A percentile compares a stretch with the other conserved stretches of the same genome.
Evolutionary conservation across 1,140 invertebrate genomes (phyloP).

Genomic region (Polyergus mexicanus): DNA sequence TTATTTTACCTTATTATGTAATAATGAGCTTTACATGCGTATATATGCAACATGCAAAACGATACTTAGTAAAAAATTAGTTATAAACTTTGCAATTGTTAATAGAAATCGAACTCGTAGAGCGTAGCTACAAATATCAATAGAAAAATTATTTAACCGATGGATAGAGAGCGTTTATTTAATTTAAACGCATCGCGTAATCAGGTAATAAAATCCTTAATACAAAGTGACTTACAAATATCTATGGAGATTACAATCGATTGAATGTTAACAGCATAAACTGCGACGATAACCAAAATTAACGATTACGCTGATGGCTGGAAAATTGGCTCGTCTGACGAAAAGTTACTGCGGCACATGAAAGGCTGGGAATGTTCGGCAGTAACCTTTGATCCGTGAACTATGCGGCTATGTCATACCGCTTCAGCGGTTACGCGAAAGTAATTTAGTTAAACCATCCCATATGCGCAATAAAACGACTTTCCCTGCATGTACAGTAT

Average conservation of each 20-base stretch:
- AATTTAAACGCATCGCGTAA: constrained; percentile 24
- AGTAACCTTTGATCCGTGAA: constrained; percentile 75
- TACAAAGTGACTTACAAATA: constrained; percentile 26
- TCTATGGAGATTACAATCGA: constrained; percentile 50
- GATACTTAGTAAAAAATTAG: constrained; percentile 11
- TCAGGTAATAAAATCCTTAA: constrained; percentile 16
- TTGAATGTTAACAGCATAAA: constrained; percentile 57
- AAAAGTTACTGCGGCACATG: constrained; percentile 64
- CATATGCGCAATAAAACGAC: constrained; percentile 73
- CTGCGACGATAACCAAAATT: constrained; percentile 47
- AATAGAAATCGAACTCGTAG: neutral
- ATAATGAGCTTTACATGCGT: neutral
- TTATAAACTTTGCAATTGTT: neutral
- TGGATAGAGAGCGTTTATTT: neutral
- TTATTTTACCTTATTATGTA: neutral
- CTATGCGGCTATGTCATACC: constrained; percentile 75
- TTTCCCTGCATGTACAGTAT: constrained; percentile 54
- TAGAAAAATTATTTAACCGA: neutral
- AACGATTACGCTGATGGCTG: constrained; percentile 64
- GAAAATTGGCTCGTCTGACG: constrained; percentile 63
- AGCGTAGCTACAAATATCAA: neutral
- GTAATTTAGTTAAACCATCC: constrained; percentile 78
- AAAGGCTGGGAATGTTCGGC: constrained; percentile 71
- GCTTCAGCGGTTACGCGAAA: constrained; percentile 74
- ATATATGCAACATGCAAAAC: neutral